phyloP scores from a whole-genome alignment of 2,797 vertebrate genomes.

The Rhinichthys osculus region DNA sequence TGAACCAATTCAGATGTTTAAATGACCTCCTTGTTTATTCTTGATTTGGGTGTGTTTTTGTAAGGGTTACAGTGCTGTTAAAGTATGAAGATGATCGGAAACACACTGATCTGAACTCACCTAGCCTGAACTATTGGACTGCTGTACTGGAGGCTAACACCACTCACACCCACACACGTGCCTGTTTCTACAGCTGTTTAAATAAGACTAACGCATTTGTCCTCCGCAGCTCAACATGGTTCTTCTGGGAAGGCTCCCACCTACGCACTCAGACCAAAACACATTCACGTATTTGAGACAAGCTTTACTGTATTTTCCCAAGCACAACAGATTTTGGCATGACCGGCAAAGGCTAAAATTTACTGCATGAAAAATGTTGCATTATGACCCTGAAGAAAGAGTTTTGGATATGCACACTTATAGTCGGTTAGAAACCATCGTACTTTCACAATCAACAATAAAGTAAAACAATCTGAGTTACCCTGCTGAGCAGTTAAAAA shows the following conservation, averaged over 20 bases:
- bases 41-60: slow-evolving; percentile 26
- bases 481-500: slow-evolving; percentile 41
- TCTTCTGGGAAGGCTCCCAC: slow-evolving; percentile 39
- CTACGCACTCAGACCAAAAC: slow-evolving; percentile 31
- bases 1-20: background rate
- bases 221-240: slow-evolving; percentile 42
- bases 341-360: slow-evolving; percentile 9
- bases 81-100: slow-evolving; percentile 47
- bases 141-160: slow-evolving; percentile 32
- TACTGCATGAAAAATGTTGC: slow-evolving; percentile 12
- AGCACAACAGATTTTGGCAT: slow-evolving; percentile 43
- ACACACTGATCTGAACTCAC: slow-evolving; percentile 39
- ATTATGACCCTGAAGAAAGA: slow-evolving; percentile 1
- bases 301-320: slow-evolving; percentile 33
- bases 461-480: slow-evolving; percentile 46
- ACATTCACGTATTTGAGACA: slow-evolving; percentile 20
- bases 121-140: slow-evolving; percentile 33
- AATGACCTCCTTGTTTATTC: background rate
- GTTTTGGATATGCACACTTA: background rate
- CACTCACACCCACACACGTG: slow-evolving; percentile 17
- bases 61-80: slow-evolving; percentile 19
- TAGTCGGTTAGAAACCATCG: background rate
- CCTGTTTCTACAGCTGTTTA: slow-evolving; percentile 54
- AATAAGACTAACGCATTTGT: slow-evolving; percentile 51
- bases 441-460: slow-evolving; percentile 39